Conservation (phyloP, 2,888 invertebrate species). For the Acronicta leporina region DNA sequence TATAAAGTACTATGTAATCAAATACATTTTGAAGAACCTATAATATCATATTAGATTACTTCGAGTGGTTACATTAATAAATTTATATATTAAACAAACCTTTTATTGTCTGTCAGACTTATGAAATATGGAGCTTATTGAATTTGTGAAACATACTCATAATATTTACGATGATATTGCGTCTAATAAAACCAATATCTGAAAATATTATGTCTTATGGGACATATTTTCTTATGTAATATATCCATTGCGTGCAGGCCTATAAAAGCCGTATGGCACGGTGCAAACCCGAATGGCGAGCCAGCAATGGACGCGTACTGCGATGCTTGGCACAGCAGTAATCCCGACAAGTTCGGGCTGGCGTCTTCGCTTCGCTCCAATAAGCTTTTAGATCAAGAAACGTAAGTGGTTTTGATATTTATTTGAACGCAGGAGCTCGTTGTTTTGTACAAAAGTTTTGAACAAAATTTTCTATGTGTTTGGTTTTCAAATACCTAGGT, state of each 20-base stretch:
- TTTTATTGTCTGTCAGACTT: constrained; percentile 14
- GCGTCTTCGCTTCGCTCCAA: constrained; percentile 94
- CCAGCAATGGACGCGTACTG: constrained; percentile 96
- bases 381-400: constrained; percentile 94
- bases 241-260: constrained; percentile 90
- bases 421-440: constrained; percentile 21
- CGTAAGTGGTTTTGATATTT: constrained; percentile 72
- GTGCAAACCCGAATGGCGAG: constrained; percentile 95
- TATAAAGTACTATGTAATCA: neutral
- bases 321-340: constrained; percentile 96
- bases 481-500: no score
- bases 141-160: constrained; percentile 30
- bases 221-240: constrained; percentile 26
- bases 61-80: constrained; percentile 24
- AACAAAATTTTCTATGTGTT: constrained; percentile 4
- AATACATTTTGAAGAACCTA: constrained; percentile 5
- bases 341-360: constrained; percentile 93
- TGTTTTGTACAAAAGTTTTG: constrained; percentile 13
- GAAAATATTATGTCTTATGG: constrained; percentile 14
- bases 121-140: constrained; percentile 30
- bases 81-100: constrained; percentile 24
- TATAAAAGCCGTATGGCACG: constrained; percentile 98
- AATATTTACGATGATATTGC: constrained; percentile 41
- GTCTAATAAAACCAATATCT: constrained; percentile 52
- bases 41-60: constrained; percentile 16